Base-by-base conservation (phyloP, 2,888 invertebrate species). In the Cataglyphis livida region DNA sequence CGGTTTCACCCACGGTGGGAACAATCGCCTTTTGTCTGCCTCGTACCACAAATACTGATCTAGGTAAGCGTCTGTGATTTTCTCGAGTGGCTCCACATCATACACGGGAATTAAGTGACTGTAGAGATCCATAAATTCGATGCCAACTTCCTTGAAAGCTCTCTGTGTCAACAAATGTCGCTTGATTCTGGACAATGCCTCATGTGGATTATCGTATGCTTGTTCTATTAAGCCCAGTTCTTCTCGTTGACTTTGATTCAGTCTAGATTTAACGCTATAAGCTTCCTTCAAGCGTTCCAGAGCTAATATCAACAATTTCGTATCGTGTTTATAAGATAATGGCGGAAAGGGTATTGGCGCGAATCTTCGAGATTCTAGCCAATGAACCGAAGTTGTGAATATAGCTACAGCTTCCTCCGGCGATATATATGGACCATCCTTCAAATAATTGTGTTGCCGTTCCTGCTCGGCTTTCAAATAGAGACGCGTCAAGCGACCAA, bases 11-110 rank as follows among this genome's bases (percentile, higher is more conserved):
- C 99, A 99, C 0, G 99, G 98, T 64, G 99, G 99, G 94, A 99
- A 98, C 18, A 99, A 95, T 10, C 99, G 96, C 15, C 99, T 96
- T 93, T 99, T 99, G 95, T 99, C 99, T 0, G 99, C 99, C 95
- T 99, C 99, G 93, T 98, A 98, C 99, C 99, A 99, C 71, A 99
- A 95, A 95, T 99, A 99, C 95, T 99, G 99, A 95, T 99, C 99
- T 81, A 99, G 95, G 95, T 99, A 99, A 0, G 99, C 99, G 94
- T 99, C 99, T 0, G 99, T 99, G 86, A 99, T 99, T 95, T 99
- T 99, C 95, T 99, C 99, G 79, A 99, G 95, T 0, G 99, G 99
- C 93, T 99, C 99, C 61, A 99, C 99, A 94, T 99, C 99, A 94
- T 99, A 99, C 0, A 99, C 99, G 0, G 99, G 99, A 86, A 99